Evolutionary conservation across 1,140 invertebrate genomes (phyloP).

Genomic region (Frieseomelitta varia): DNA sequence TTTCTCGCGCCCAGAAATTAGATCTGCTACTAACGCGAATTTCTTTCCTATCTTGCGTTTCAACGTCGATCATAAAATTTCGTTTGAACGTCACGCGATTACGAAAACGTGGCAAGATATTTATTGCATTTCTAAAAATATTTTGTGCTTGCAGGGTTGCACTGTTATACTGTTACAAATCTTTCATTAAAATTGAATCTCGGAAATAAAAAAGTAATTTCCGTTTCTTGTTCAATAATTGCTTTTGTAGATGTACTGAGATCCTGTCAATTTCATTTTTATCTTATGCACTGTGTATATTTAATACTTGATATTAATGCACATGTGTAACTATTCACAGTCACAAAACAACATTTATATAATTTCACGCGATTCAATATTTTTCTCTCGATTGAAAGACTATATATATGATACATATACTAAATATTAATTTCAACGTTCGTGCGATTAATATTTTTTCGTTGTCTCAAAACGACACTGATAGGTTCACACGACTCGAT

Average conservation of each 20-base stretch:
- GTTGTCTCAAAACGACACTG: too few species aligned
- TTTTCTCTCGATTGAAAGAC: not conserved
- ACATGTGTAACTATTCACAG: too few species aligned
- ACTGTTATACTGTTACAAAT: not conserved
- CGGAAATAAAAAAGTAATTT: not conserved
- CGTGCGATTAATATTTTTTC: not conserved
- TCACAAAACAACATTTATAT: too few species aligned
- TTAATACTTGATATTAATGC: not conserved
- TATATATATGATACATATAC: too few species aligned
- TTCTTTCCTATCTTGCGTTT: conserved; percentile 31
- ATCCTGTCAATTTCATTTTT: not conserved
- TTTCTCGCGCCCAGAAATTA: conserved; percentile 46
- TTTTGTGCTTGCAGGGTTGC: not conserved
- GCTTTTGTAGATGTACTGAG: not conserved
- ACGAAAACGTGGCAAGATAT: not conserved
- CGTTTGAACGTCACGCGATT: not conserved
- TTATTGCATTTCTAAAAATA: not conserved
- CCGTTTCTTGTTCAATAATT: not conserved
- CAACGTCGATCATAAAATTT: not conserved
- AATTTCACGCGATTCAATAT: not conserved
- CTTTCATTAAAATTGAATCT: not conserved
- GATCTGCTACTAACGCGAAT: conserved; percentile 28
- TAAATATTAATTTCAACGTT: not conserved
- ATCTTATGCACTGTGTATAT: not conserved
- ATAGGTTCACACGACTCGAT: too few species aligned